Conservation (phyloP, 1,140 invertebrate species). For the Drosophila prosaltans region DNA sequence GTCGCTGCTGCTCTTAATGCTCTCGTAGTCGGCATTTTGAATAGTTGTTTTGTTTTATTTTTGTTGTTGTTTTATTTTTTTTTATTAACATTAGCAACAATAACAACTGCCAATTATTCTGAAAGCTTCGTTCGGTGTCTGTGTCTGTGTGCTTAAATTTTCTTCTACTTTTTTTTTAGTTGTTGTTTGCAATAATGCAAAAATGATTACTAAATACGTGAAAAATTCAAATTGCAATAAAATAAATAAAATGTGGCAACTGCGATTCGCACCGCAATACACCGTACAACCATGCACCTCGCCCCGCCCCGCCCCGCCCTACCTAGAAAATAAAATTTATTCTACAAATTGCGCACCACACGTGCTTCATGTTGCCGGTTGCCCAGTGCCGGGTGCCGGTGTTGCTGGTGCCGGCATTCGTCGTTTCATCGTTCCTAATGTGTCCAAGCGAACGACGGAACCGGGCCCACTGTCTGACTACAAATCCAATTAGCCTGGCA, state of each 20-base stretch:
- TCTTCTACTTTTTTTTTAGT: not conserved
- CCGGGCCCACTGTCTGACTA: slow-evolving; percentile 22
- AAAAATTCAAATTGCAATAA: not conserved
- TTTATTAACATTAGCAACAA: slow-evolving; percentile 27
- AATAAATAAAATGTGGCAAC: slow-evolving; percentile 4
- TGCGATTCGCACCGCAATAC: not conserved
- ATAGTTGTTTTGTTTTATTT: slow-evolving; percentile 23
- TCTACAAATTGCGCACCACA: not conserved
- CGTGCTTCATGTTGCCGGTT: not conserved
- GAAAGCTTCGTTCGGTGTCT: slow-evolving; percentile 21
- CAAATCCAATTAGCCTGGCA: slow-evolving; percentile 78
- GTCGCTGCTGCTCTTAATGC: too few species aligned
- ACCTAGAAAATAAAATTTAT: not conserved
- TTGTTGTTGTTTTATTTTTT: slow-evolving; percentile 20
- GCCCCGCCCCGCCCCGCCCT: slow-evolving; percentile 7
- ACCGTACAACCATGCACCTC: too few species aligned
- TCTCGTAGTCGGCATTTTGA: slow-evolving; percentile 7
- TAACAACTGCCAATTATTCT: slow-evolving; percentile 50
- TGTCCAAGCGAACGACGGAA: not conserved
- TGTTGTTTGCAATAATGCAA: slow-evolving; percentile 9
- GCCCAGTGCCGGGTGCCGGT: not conserved
- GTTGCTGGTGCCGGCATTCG: not conserved
- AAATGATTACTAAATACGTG: not conserved
- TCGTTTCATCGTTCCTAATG: slow-evolving; percentile 8
- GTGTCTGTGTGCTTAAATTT: slow-evolving; percentile 24